phyloP scores from a whole-genome alignment of 1,140 invertebrate genomes.

The Musca vetustissima region DNA sequence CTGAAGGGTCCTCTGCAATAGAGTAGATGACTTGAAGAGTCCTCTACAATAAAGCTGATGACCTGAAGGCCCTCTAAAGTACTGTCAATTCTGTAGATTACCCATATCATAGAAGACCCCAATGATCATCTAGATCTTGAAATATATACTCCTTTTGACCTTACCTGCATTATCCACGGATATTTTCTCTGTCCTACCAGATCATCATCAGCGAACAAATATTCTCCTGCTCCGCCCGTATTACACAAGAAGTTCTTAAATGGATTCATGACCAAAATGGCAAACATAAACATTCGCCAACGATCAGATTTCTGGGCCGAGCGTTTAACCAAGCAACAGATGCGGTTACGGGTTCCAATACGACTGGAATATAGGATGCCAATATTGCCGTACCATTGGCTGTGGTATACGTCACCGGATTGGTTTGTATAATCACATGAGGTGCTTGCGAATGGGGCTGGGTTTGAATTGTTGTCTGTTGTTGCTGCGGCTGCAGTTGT shows the following conservation, averaged over 20 bases:
- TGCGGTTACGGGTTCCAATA: conserved; percentile 49
- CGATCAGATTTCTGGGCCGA: conserved; percentile 95
- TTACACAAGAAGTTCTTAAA: conserved; percentile 59
- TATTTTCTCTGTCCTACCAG: conserved; percentile 18
- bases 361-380: conserved; percentile 69
- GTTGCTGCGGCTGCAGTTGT: no score
- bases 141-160: neutral
- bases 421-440: conserved; percentile 39
- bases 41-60: no score
- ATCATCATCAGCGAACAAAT: conserved; percentile 4
- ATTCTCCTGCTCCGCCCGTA: conserved; percentile 36
- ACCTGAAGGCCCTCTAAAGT: no score
- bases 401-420: conserved; percentile 62
- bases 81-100: no score
- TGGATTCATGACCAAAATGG: conserved; percentile 88
- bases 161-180: conserved; percentile 9
- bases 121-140: no score
- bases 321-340: conserved; percentile 66
- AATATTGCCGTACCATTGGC: conserved; percentile 62
- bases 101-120: no score
- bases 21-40: no score
- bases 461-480: neutral
- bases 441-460: conserved; percentile 23
- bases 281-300: conserved; percentile 89
- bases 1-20: no score